A percentile compares a stretch with the other conserved stretches of the same genome.
Evolutionary conservation across 1,140 invertebrate genomes (phyloP).

Genomic region (Microplitis demolitor): DNA sequence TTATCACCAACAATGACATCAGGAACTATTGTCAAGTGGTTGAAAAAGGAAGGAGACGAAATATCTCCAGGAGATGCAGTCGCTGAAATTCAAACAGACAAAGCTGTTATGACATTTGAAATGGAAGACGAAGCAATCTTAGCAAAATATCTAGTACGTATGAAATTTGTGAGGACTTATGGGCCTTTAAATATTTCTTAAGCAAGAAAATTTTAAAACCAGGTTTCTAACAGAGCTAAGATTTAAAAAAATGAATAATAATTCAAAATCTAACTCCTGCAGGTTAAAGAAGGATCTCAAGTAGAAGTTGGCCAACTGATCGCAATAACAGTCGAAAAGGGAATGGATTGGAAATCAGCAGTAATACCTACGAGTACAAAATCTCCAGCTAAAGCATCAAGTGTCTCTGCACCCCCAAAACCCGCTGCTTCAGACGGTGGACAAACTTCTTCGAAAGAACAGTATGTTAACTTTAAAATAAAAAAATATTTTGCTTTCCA

Average conservation of each 20-base stretch:
- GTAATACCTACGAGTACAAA: constrained; percentile 51
- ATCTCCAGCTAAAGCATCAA: constrained; percentile 49
- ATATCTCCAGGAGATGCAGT: constrained; percentile 82
- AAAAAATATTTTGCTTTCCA: not conserved
- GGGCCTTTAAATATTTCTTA: constrained; percentile 3
- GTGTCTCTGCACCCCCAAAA: constrained; percentile 38
- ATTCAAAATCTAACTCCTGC: constrained; percentile 18
- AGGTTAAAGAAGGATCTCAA: constrained; percentile 78
- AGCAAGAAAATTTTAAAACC: not conserved
- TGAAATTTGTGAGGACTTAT: too few species aligned
- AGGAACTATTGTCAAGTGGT: constrained; percentile 96
- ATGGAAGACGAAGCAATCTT: constrained; percentile 96
- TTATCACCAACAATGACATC: constrained; percentile 98
- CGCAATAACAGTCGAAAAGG: constrained; percentile 84
- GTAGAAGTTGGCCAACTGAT: constrained; percentile 86
- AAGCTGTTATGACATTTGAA: constrained; percentile 99
- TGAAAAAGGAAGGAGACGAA: constrained; percentile 93
- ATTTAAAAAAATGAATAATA: not conserved
- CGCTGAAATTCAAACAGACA: constrained; percentile 99
- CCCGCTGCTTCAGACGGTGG: constrained; percentile 31
- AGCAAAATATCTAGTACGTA: constrained; percentile 80
- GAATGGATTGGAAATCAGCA: constrained; percentile 50
- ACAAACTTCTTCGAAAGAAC: constrained; percentile 43
- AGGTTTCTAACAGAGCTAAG: too few species aligned
- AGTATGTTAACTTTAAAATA: constrained; percentile 39